Base-by-base conservation (phyloP, 1,140 invertebrate genomes). In the Panagrolaimus sp. region DNA sequence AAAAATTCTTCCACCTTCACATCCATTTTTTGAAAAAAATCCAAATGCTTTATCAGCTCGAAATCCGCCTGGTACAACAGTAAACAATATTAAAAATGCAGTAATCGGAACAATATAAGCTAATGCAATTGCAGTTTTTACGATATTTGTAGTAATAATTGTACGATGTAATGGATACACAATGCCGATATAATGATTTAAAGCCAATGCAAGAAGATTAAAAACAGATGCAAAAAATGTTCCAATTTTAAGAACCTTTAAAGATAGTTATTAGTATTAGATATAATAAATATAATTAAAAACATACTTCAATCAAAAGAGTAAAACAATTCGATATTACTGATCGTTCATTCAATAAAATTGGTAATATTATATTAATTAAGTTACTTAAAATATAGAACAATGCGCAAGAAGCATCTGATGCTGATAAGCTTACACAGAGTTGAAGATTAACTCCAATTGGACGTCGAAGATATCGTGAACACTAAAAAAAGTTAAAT, bases 141-240 rank as follows among this genome's bases (percentile, higher is more conserved):
- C 71, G 20, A 42, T 68, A 9, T n/a, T 68, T 62, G 71, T 42
- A 7, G 71, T 72, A 53, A 72, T 73, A 3, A 43, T 65, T n/a
- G 74, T 66, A 16, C 74, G 48, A 63, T 64, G 42, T 5, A 78
- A 63, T 7, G 76, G 76, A 63, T 75, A 72, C 1, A 78, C 74
- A 47, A 78, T 78, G 14, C 76, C 76, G 23, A 76, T 53, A 72
- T 78, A 78, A 48, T 78, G 76, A 63, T 78, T 78, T 23, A 78
- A 62, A 8, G 76, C 76, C n/a, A 78, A 43, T 1, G 74, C 67
- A 1, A 77, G 67, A 23, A 78, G 61, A 16, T 73, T 78, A 38
- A 78, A 74, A 11, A 78, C 76, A 7, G 75, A 78, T 11, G 76
- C 76, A 43, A 79, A 76, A 62, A 78, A 78, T 2, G 76, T 78